Percentiles rank a stretch among this genome's conserved stretches.
Conservation (phyloP, 2,797 vertebrate species). For the Macrochelys suwanniensis region DNA sequence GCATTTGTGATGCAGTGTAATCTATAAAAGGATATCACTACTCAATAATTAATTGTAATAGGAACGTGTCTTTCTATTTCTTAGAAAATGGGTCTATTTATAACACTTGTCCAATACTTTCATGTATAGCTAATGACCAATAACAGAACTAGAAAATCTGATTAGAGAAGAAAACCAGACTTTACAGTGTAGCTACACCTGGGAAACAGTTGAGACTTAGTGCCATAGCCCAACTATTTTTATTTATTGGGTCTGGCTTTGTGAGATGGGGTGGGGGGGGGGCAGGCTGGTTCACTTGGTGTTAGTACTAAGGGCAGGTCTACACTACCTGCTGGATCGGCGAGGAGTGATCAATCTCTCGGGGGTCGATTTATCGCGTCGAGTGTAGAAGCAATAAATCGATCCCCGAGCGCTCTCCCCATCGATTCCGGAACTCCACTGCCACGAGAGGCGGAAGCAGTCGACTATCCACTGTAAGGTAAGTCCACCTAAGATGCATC, state of each 20-base stretch:
- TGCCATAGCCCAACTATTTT: neutral
- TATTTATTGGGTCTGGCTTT: neutral
- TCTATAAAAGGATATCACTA: neutral
- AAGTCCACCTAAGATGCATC: too few species aligned
- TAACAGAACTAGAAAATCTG: neutral
- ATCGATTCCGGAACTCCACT: too few species aligned
- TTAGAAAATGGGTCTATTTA: too few species aligned
- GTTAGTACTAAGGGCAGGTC: neutral
- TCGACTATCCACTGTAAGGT: too few species aligned
- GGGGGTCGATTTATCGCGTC: too few species aligned
- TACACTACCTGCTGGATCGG: too few species aligned
- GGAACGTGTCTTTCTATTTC: neutral
- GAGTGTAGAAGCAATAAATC: too few species aligned
- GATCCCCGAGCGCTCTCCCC: too few species aligned
- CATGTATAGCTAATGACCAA: constrained; percentile 39
- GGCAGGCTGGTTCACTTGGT: neutral
- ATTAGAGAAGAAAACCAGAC: neutral
- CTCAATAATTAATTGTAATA: neutral
- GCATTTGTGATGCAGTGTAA: neutral
- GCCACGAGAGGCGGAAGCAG: too few species aligned
- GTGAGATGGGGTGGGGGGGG: neutral
- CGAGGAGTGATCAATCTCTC: too few species aligned
- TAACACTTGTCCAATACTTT: too few species aligned
- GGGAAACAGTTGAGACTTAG: neutral
- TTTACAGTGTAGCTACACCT: rapidly evolving